Evolutionary conservation across 2,888 invertebrate species (phyloP), one percentile per base, ranked within the genome.

Genomic region (Aethes cnicana): DNA sequence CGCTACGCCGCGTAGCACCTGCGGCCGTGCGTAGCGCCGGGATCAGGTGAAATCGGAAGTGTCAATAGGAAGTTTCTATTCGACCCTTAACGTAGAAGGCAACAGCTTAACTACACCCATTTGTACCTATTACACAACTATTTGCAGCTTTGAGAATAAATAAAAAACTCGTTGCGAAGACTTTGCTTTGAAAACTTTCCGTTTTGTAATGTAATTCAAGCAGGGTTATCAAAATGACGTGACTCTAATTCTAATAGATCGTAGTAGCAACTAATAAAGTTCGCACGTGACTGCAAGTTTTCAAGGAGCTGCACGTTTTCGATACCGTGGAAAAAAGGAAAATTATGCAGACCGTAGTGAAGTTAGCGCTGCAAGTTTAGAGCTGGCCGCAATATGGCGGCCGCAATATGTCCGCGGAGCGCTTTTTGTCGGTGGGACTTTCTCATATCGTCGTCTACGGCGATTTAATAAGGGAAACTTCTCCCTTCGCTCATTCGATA

Each of bases 381-480:
- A 78, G 71, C 69, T 63, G 58, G 60, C 61, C 66, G 66, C 81
- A 79, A 81, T 74, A 80, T 79, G 81, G 69, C 76, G 72, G 68
- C 55, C 74, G 79, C 85, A 87, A 87, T 88, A 88, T 86, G 85
- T 83, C 77, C 75, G 68, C 72, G 62, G 72, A 64, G 62, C 70
- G 77, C 74, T 88, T 89, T 88, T 88, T 88, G 87, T 80, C 73
- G 68, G 70, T 67, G 62, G 70, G 77, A 77, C 75, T 84, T 84
- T 84, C 84, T 86, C 84, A 84, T 87, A 83, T 82, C 78, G 77
- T 63, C 76, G 71, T 69, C 67, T 67, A 76, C 78, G 71, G 75
- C 77, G 79, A 85, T 87, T 81, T 88, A 87, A 89, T 88, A 89
- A 85, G 74, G 70, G 71, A 82, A 88, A 88, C 80, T 88, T 87